phyloP scores from a whole-genome alignment of 2,888 invertebrate genomes.

The Drosophila nigricruria region DNA sequence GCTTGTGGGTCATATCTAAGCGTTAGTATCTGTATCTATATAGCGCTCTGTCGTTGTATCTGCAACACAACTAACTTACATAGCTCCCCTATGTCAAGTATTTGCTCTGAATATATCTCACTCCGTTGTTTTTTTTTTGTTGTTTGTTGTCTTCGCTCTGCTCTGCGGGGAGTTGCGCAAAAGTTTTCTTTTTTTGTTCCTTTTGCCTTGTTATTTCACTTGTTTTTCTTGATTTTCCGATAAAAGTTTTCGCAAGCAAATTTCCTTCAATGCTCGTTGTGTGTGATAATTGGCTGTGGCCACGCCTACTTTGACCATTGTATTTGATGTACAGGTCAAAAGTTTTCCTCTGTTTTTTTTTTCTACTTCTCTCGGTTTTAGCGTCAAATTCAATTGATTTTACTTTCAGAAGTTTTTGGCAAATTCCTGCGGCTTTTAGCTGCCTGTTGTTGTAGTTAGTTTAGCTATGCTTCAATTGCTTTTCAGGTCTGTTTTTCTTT shows the following conservation, averaged over 20 bases:
- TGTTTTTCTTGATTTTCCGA: conserved; percentile 62
- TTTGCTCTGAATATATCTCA: conserved; percentile 18
- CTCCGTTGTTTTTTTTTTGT: conserved; percentile 13
- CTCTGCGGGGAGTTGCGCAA: conserved; percentile 42
- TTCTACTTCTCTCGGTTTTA: not conserved
- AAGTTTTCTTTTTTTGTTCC: conserved; percentile 38
- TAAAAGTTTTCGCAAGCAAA: conserved; percentile 71
- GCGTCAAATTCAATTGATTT: conserved; percentile 61
- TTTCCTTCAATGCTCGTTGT: conserved; percentile 52
- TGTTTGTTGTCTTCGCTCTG: not conserved
- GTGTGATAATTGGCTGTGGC: conserved; percentile 74
- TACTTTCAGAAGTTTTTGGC: conserved; percentile 26
- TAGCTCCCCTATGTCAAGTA: conserved; percentile 23
- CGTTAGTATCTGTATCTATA: conserved; percentile 44
- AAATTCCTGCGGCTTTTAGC: conserved; percentile 24
- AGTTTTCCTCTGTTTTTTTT: conserved; percentile 18
- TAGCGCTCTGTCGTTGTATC: conserved; percentile 13
- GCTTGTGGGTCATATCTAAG: conserved; percentile 28
- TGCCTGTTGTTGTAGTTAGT: not conserved
- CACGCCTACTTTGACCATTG: conserved; percentile 46
- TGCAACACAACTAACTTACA: conserved; percentile 19
- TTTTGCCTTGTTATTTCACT: conserved; percentile 33
- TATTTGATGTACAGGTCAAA: conserved; percentile 34
- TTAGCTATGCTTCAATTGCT: conserved; percentile 20
- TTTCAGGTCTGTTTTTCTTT: not conserved